Percentiles rank a stretch among this genome's conserved stretches.
Evolutionary conservation across 1,140 invertebrate species (phyloP).

Genomic region (Metaphire vulgaris): DNA sequence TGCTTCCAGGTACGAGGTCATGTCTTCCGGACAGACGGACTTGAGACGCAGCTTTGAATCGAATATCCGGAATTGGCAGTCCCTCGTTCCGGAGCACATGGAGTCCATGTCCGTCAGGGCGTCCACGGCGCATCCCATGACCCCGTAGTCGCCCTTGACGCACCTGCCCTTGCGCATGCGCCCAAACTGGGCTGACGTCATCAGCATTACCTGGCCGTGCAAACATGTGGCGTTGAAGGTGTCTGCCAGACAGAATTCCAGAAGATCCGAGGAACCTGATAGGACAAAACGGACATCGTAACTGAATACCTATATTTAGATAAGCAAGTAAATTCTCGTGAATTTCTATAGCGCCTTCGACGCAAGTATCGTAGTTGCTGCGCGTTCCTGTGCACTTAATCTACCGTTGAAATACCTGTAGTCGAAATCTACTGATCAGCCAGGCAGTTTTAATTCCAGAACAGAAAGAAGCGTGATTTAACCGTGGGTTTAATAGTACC

Average conservation of each 20-base stretch:
- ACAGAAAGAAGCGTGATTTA: too few species aligned
- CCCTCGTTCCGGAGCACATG: conserved; percentile 19
- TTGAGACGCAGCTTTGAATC: background rate
- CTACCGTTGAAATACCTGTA: too few species aligned
- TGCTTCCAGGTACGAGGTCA: conserved; percentile 23
- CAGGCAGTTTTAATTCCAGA: too few species aligned
- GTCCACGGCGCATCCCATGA: conserved; percentile 22
- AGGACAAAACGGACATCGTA: background rate
- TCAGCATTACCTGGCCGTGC: background rate
- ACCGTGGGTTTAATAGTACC: too few species aligned
- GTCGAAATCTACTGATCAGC: too few species aligned
- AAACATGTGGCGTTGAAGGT: conserved; percentile 1
- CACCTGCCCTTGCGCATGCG: conserved; percentile 24
- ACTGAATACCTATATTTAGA: too few species aligned
- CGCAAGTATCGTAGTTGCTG: too few species aligned
- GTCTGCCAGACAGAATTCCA: conserved; percentile 16
- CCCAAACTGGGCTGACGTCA: background rate
- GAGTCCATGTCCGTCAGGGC: conserved; percentile 21
- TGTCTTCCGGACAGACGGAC: conserved; percentile 27
- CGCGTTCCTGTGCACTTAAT: too few species aligned
- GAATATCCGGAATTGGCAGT: conserved; percentile 20
- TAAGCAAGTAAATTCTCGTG: too few species aligned
- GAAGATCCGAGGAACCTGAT: background rate
- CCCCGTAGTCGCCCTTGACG: conserved; percentile 24
- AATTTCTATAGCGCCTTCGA: too few species aligned